Evolutionary conservation across 2,888 invertebrate genomes (phyloP), one percentile per base, ranked within the genome.

Genomic region (Drosophila mimica): DNA sequence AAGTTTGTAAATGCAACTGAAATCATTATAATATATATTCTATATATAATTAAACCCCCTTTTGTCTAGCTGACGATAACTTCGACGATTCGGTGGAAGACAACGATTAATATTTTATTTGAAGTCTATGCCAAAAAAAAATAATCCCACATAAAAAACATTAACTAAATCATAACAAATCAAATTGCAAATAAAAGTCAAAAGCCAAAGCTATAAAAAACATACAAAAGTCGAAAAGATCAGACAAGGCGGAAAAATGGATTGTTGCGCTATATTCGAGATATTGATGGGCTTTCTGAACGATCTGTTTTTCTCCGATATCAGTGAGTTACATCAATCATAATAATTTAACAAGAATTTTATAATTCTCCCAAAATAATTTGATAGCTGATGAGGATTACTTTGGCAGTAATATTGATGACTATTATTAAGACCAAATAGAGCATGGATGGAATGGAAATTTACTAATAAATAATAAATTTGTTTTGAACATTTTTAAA

Each of bases 251-350:
- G 1, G 6, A 17, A 67, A 71, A 48, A 76, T 79, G 66, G 76
- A 79, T 49, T 82, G 70, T 49, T 84, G 84, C 28, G 84, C 79
- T n/a, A 57, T 83, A 9, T 20, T 71, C 33, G 74, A 82, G 28
- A 43, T 82, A 57, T 58, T 82, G 17, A 28, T 74, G 34, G 73
- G 60, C 1, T 84, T 84, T 31, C 46, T 84, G 8, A 84, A 84
- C 51, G 84, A 82, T 61, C 13, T 84, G 33, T 77, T 82, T 53
- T 84, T 82, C 46, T 82, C 82, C 49, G 75, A 83, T 53, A 78
- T 80, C 56, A 80, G 78, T 82, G 63, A 73, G 69, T 59, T 7
- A 11, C 34, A 28, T 5, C n/a, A 7, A 43, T 6, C 11, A 25
- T 33, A 57, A 7, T 13, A 34, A 6, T 9, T 52, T 20, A n/a